Percentiles rank a stretch among this genome's conserved stretches.
These are phyloP conservation scores for Harpalus rufipes DNA, from an alignment of 2,888 invertebrate species.

Conservation along the genomic window DNA sequence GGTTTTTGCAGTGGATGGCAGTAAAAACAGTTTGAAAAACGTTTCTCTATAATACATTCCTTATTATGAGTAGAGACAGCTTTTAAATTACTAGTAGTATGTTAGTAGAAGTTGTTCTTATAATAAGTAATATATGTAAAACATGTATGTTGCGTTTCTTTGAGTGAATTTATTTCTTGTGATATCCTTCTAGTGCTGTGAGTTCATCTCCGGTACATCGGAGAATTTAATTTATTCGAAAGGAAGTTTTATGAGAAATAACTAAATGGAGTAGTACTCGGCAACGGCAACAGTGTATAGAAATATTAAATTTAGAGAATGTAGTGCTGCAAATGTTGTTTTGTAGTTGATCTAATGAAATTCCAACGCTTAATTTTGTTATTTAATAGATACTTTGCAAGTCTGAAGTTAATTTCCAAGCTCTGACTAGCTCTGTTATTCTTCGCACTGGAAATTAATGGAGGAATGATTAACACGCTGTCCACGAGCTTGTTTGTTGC, in stretches of 20 bases:
- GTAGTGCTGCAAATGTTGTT: constrained; percentile 58
- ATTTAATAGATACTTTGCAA: constrained; percentile 59
- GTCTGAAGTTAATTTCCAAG: constrained; percentile 32
- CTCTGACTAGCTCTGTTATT: constrained; percentile 35
- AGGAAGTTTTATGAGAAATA: constrained; percentile 61
- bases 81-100: too few species aligned
- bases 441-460: constrained; percentile 47
- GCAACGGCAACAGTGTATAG: constrained; percentile 52
- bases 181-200: not conserved
- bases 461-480: constrained; percentile 42
- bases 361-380: constrained; percentile 58
- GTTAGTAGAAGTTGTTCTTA: too few species aligned
- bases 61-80: too few species aligned
- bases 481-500: constrained; percentile 27
- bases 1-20: too few species aligned
- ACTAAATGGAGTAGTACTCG: constrained; percentile 35
- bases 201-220: not conserved
- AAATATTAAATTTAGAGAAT: constrained; percentile 60
- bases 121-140: too few species aligned
- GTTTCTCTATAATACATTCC: too few species aligned
- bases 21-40: too few species aligned
- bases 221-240: constrained; percentile 60
- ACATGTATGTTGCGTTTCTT: not conserved
- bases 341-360: constrained; percentile 59
- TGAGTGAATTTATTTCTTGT: not conserved